These are phyloP conservation scores for Crossaster papposus DNA, from an alignment of 53 echinoderm and acorn worm genomes.

Conservation along the genomic window DNA sequence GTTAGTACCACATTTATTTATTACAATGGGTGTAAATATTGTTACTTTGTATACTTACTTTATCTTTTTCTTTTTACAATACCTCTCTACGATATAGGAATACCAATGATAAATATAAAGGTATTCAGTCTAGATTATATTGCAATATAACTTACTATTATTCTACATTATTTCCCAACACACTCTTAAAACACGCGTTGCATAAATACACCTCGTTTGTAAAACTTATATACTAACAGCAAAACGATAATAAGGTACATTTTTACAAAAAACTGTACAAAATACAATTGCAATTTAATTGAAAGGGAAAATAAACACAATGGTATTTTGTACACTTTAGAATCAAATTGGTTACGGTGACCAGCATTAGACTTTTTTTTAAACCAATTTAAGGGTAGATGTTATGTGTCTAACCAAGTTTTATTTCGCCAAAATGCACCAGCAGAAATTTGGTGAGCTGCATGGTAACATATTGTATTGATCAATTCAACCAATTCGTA, in stretches of 20 bases:
- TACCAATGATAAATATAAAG: constrained; percentile 16
- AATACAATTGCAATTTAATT: neutral
- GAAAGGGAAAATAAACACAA: neutral
- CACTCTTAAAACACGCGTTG: neutral
- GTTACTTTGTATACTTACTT: neutral
- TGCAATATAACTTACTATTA: neutral
- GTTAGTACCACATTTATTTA: constrained; percentile 4
- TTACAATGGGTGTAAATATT: neutral
- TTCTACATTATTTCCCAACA: neutral
- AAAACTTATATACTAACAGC: neutral
- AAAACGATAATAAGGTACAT: neutral
- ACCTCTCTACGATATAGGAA: neutral
- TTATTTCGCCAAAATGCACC: no score
- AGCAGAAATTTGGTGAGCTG: no score
- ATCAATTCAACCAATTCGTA: no score
- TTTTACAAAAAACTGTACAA: neutral
- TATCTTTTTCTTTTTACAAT: neutral
- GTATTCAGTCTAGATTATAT: neutral
- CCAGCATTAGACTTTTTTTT: no score
- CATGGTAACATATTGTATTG: no score
- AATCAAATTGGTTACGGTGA: no score
- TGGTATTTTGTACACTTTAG: no score
- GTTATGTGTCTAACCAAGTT: no score
- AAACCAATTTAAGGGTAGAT: no score
- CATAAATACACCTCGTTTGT: neutral